A percentile compares a stretch with the other conserved stretches of the same genome.
Evolutionary conservation across 2,888 invertebrate genomes (phyloP).

Genomic region (Chrysotoxum bicinctum): DNA sequence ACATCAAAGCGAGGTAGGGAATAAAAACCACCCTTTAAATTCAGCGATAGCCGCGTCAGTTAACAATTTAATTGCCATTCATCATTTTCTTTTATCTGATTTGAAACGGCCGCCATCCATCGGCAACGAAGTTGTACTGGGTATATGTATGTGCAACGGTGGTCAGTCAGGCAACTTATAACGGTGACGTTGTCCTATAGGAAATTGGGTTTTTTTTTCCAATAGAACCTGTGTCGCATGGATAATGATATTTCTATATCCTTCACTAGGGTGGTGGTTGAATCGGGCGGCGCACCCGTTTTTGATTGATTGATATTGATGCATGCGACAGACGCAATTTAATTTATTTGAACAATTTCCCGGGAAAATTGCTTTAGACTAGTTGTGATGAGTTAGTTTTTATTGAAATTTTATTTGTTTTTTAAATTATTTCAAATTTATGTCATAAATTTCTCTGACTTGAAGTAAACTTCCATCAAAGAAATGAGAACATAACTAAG

Average conservation of each 20-base stretch:
- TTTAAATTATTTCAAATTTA: neutral
- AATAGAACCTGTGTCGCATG: conserved; percentile 41
- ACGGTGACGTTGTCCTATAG: conserved; percentile 33
- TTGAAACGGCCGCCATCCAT: conserved; percentile 13
- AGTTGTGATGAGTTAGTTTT: neutral
- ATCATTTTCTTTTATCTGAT: conserved; percentile 65
- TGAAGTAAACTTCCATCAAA: neutral
- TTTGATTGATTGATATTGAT: conserved; percentile 61
- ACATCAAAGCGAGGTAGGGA: neutral
- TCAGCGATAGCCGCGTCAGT: conserved; percentile 50
- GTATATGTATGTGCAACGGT: neutral
- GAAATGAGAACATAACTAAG: no score
- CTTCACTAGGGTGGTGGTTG: neutral
- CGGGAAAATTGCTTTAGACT: conserved; percentile 16
- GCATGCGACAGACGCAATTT: conserved; percentile 43
- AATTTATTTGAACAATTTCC: conserved; percentile 37
- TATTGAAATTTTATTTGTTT: neutral
- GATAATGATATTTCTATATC: conserved; percentile 61
- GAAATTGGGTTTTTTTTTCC: conserved; percentile 50
- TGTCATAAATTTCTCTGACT: neutral
- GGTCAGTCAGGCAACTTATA: conserved; percentile 44
- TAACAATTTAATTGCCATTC: conserved; percentile 67
- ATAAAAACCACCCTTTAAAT: conserved; percentile 33
- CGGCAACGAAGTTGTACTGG: neutral
- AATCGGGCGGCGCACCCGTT: neutral